phyloP scores from a whole-genome alignment of 2,113 vertebrate species.

The Lepidothrix coronata region DNA sequence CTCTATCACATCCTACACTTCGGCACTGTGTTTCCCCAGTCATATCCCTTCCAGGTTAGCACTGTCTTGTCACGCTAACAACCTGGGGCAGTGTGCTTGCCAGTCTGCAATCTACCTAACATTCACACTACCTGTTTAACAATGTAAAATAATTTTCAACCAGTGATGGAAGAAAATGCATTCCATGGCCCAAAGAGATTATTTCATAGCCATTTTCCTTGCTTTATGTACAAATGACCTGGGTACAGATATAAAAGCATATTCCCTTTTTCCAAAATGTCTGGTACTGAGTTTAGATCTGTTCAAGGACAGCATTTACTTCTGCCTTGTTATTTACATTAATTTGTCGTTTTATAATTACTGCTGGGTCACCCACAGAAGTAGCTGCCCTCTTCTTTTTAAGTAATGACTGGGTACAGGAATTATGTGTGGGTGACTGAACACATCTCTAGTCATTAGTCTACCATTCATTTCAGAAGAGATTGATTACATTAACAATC shows the following conservation, averaged over 20 bases:
- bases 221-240: background rate
- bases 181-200: background rate
- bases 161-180: background rate
- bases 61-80: background rate
- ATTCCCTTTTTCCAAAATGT: background rate
- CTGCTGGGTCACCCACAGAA: background rate
- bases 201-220: background rate
- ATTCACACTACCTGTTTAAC: background rate
- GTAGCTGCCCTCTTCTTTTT: background rate
- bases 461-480: background rate
- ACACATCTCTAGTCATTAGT: constrained; percentile 58
- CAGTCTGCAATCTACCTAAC: background rate
- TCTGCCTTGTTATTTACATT: background rate
- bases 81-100: background rate
- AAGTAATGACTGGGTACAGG: background rate
- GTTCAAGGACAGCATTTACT: background rate
- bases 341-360: constrained; percentile 29
- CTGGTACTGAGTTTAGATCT: background rate
- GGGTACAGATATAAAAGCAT: background rate
- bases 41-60: background rate
- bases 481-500: constrained; percentile 41
- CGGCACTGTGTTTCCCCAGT: background rate
- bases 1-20: background rate
- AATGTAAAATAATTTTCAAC: background rate
- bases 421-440: constrained; percentile 39